These are phyloP conservation scores for Chrysomela aeneicollis DNA, from an alignment of 2,888 invertebrate genomes.

Conservation along the genomic window DNA sequence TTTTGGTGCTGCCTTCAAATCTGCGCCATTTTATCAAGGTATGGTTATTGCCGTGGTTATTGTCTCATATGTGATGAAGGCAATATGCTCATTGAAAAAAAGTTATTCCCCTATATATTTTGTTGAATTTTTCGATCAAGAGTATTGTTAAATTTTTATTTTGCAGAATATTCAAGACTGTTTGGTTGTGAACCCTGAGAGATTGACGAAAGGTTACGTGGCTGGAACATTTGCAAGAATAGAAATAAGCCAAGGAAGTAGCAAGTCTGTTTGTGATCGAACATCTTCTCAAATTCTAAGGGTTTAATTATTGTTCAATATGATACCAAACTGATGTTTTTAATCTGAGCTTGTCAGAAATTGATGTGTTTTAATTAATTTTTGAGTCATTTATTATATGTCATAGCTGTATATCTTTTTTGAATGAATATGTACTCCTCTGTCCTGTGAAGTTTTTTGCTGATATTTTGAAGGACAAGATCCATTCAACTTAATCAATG, in stretches of 20 bases:
- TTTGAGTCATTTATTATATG: neutral
- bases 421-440: too few relatives aligned
- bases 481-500: too few relatives aligned
- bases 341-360: too few relatives aligned
- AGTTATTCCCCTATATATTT: too few relatives aligned
- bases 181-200: conserved; percentile 86
- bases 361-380: neutral
- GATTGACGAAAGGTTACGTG: conserved; percentile 75
- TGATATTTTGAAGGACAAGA: too few relatives aligned
- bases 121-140: too few relatives aligned
- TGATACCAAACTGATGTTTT: neutral
- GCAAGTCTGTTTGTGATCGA: conserved; percentile 40
- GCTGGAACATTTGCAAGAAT: conserved; percentile 82
- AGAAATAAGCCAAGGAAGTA: conserved; percentile 59
- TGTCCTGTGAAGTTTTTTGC: too few relatives aligned
- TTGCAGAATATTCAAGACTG: conserved; percentile 79
- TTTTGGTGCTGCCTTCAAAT: conserved; percentile 85
- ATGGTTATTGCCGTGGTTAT: too few relatives aligned
- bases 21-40: conserved; percentile 85
- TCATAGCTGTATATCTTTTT: too few relatives aligned
- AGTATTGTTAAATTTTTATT: too few relatives aligned
- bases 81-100: too few relatives aligned
- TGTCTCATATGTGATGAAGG: too few relatives aligned
- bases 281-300: conserved; percentile 43
- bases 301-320: conserved; percentile 31